Percentiles rank a stretch among this genome's conserved stretches.
Evolutionary conservation across 2,113 vertebrate genomes (phyloP).

Genomic region (Nannobrachium achirus): DNA sequence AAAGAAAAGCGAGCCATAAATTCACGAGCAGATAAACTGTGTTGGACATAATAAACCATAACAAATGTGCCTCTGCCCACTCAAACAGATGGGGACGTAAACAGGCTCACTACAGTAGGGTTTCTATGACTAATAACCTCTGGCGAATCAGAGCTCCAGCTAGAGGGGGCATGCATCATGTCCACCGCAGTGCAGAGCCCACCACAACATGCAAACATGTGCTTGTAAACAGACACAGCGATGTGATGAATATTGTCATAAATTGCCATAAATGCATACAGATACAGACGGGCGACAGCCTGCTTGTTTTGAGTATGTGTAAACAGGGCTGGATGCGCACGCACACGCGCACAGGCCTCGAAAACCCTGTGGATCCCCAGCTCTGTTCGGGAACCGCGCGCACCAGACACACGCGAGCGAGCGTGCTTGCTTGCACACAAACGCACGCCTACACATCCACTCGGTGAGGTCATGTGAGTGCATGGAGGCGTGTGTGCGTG

Average conservation of each 20-base stretch:
- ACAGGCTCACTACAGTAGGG: neutral
- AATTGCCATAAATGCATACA: conserved; percentile 27
- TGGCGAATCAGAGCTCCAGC: neutral
- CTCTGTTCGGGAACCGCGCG: neutral
- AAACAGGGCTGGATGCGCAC: conserved; percentile 16
- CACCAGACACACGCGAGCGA: neutral
- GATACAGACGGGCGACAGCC: conserved; percentile 16
- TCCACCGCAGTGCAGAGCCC: neutral
- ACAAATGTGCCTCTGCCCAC: conserved; percentile 10
- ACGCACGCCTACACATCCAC: conserved; percentile 23
- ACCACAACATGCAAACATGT: conserved; percentile 9
- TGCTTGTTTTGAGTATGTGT: conserved; percentile 8
- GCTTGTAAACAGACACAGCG: conserved; percentile 18
- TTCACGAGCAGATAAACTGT: conserved; percentile 14
- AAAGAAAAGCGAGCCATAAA: conserved; percentile 13
- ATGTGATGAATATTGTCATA: conserved; percentile 21
- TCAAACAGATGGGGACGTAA: conserved; percentile 30
- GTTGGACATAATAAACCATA: neutral
- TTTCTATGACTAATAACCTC: conserved; percentile 20
- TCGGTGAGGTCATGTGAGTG: conserved; percentile 69
- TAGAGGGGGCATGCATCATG: neutral
- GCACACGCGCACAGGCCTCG: too few relatives aligned
- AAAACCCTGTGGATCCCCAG: too few relatives aligned
- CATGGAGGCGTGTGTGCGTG: conserved; percentile 41
- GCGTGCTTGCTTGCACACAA: conserved; percentile 3